Percentiles rank a stretch among this genome's conserved stretches.
These are phyloP conservation scores for Pluvianellus socialis DNA, from an alignment of 2,113 vertebrate genomes.

Conservation along the genomic window DNA sequence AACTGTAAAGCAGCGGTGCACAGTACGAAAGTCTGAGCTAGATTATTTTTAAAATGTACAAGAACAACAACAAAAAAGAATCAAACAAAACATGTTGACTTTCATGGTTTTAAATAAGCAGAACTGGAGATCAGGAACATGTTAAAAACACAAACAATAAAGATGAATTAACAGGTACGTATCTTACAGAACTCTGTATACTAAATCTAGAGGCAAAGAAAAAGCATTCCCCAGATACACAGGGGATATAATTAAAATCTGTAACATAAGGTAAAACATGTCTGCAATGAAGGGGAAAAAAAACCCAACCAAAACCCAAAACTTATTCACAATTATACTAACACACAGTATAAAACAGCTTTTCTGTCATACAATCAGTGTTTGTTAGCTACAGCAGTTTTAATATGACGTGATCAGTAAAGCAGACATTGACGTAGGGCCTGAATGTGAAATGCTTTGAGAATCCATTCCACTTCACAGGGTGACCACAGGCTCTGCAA, in stretches of 20 bases:
- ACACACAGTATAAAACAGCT: conserved; percentile 35
- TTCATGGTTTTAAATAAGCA: background rate
- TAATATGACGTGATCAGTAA: background rate
- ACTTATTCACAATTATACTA: background rate
- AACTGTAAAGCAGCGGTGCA: background rate
- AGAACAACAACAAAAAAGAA: background rate
- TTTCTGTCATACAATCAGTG: background rate
- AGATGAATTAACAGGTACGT: background rate
- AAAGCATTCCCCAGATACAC: background rate
- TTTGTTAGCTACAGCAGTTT: background rate
- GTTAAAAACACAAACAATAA: background rate
- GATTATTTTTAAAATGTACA: background rate
- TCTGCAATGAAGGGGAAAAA: background rate
- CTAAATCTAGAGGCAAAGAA: background rate
- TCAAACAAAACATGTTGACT: background rate
- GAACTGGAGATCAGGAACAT: background rate
- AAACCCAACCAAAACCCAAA: background rate
- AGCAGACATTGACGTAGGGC: background rate
- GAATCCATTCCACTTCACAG: conserved; percentile 18
- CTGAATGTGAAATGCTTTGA: background rate
- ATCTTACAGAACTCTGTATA: background rate
- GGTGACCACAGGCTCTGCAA: conserved; percentile 36
- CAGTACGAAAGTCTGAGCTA: background rate
- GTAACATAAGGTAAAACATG: background rate
- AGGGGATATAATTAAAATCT: background rate